Percentiles rank a stretch among this genome's conserved stretches.
These are phyloP conservation scores for Fregata magnificens DNA, from an alignment of 2,113 vertebrate species.

Conservation along the genomic window DNA sequence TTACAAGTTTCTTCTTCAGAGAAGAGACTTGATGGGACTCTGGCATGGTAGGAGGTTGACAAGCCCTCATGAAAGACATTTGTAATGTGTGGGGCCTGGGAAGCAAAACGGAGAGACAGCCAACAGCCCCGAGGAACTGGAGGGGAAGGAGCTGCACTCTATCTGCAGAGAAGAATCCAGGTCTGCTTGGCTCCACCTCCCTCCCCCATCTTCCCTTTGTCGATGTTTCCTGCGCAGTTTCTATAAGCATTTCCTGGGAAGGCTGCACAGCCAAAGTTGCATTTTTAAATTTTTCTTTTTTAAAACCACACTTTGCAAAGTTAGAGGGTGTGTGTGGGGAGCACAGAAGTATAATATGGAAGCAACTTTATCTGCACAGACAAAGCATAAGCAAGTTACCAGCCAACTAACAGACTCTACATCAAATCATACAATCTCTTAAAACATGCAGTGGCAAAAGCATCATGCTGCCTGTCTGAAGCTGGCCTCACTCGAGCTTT, in stretches of 20 bases:
- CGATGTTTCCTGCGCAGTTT: not conserved
- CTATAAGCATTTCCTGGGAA: not conserved
- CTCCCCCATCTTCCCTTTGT: not conserved
- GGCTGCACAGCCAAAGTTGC: not conserved
- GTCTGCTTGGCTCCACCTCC: not conserved
- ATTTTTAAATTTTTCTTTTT: not conserved
- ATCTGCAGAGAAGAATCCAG: not conserved
- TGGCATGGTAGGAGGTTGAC: not conserved
- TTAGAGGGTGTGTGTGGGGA: not conserved
- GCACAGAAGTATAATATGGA: not conserved
- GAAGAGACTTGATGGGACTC: not conserved
- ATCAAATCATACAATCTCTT: not conserved
- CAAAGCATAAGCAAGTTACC: not conserved
- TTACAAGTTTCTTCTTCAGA: not conserved
- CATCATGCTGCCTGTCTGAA: not conserved
- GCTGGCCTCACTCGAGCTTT: not conserved
- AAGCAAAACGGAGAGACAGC: not conserved
- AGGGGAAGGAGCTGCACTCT: not conserved
- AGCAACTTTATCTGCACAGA: not conserved
- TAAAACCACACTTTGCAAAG: not conserved
- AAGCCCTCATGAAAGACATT: not conserved
- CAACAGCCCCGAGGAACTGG: not conserved
- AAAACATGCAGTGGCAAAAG: not conserved
- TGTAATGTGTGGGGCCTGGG: slow-evolving; percentile 6
- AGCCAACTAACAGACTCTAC: not conserved